A percentile compares a stretch with the other conserved stretches of the same genome.
phyloP scores from a whole-genome alignment of 2,888 invertebrate species.

The Elmis aenea region DNA sequence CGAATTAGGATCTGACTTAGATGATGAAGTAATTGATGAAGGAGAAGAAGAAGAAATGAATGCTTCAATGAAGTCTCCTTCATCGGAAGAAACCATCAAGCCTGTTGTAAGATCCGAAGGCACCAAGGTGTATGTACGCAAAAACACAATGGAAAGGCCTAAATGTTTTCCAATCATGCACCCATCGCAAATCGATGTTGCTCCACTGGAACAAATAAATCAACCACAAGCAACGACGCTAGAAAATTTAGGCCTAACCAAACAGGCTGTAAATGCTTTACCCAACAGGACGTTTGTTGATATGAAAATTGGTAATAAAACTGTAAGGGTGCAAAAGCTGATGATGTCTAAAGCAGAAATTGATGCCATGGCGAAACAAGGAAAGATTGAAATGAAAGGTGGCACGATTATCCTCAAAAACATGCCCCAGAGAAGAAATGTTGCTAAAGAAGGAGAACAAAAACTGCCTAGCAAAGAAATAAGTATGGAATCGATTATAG shows the following conservation, averaged over 20 bases:
- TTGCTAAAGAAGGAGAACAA: neutral
- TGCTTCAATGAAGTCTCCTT: slow-evolving; percentile 41
- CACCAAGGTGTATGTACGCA: slow-evolving; percentile 39
- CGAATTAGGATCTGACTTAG: slow-evolving; percentile 38
- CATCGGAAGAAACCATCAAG: slow-evolving; percentile 34
- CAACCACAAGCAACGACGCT: slow-evolving; percentile 23
- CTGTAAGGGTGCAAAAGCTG: slow-evolving; percentile 61
- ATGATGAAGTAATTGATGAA: slow-evolving; percentile 28
- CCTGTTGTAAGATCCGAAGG: slow-evolving; percentile 44
- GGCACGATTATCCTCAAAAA: slow-evolving; percentile 34
- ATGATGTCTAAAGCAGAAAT: slow-evolving; percentile 64
- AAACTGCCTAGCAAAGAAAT: neutral
- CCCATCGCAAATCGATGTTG: slow-evolving; percentile 17
- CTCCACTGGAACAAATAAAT: slow-evolving; percentile 26
- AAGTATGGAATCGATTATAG: neutral
- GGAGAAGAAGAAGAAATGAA: slow-evolving; percentile 24
- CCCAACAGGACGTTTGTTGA: slow-evolving; percentile 36
- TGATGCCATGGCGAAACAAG: slow-evolving; percentile 61
- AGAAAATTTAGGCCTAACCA: slow-evolving; percentile 32
- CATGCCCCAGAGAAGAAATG: neutral
- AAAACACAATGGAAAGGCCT: slow-evolving; percentile 22
- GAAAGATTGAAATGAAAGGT: slow-evolving; percentile 59
- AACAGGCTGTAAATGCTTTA: slow-evolving; percentile 33
- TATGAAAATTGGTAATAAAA: slow-evolving; percentile 53
- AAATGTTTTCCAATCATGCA: slow-evolving; percentile 17